Percentiles rank a stretch among this genome's conserved stretches.
Evolutionary conservation across 2,113 vertebrate genomes (phyloP).

Genomic region (Harpagus bidentatus): DNA sequence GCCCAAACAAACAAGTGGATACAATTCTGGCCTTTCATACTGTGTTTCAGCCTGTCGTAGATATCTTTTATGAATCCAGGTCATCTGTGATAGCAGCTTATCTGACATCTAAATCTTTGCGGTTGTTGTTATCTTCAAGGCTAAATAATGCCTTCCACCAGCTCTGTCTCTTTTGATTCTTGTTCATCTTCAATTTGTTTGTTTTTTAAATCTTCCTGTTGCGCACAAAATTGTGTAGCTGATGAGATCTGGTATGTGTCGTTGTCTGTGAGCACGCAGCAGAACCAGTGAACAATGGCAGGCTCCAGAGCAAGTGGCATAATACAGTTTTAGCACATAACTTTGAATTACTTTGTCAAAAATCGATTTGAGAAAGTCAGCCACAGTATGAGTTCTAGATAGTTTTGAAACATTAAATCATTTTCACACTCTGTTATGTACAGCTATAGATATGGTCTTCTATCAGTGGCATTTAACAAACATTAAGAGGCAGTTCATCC

Average conservation of each 20-base stretch:
- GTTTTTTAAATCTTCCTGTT: not conserved
- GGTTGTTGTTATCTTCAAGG: not conserved
- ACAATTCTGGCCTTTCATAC: not conserved
- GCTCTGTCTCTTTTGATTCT: not conserved
- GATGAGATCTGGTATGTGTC: not conserved
- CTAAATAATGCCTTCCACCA: not conserved
- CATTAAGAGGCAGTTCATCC: not conserved
- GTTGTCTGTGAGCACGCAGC: rapidly evolving
- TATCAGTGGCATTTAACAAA: not conserved
- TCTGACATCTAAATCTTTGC: slow-evolving; percentile 14
- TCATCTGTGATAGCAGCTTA: not conserved
- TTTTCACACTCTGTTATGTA: not conserved
- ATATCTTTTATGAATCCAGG: not conserved
- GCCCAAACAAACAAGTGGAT: not conserved
- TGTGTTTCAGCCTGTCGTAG: not conserved
- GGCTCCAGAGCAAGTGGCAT: not conserved
- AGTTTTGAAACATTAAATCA: slow-evolving; percentile 23
- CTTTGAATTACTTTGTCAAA: slow-evolving; percentile 37
- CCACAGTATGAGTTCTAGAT: not conserved
- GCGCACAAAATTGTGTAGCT: not conserved
- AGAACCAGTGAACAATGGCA: not conserved
- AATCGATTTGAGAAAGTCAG: slow-evolving; percentile 11
- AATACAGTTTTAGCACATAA: not conserved
- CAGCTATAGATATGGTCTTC: not conserved
- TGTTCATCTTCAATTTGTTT: not conserved